Conservation (phyloP, 1,140 invertebrate species). For the Drosophila erecta region DNA sequence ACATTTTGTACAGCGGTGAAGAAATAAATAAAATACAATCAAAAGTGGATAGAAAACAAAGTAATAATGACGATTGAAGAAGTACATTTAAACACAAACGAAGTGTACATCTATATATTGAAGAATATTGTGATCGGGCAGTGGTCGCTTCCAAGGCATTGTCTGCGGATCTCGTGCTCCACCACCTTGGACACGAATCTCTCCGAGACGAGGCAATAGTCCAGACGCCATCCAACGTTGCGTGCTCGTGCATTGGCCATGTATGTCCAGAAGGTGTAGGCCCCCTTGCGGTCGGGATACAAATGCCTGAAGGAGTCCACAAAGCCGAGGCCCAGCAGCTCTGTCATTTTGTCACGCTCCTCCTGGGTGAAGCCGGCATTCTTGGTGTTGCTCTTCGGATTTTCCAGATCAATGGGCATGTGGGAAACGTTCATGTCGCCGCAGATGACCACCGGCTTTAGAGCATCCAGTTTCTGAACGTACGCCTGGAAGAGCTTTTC, state of each 20-base stretch:
- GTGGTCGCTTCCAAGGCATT: constrained; percentile 94
- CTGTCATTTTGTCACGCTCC: constrained; percentile 95
- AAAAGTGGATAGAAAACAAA: not conserved
- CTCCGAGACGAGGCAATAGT: constrained; percentile 97
- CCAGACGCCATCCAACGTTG: constrained; percentile 98
- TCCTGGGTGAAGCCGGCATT: constrained; percentile 98
- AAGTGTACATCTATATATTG: constrained; percentile 84
- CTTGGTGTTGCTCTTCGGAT: constrained; percentile 97
- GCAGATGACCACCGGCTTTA: constrained; percentile 97
- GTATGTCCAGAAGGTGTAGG: constrained; percentile 96
- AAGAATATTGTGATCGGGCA: constrained; percentile 92
- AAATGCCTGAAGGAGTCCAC: constrained; percentile 95
- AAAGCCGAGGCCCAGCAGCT: constrained; percentile 92
- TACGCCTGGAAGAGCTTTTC: constrained; percentile 92
- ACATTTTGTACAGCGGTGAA: not conserved
- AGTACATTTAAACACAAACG: constrained; percentile 6
- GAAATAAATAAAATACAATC: not conserved
- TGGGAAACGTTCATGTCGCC: constrained; percentile 99
- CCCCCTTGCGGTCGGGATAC: constrained; percentile 93
- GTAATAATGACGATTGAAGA: not conserved
- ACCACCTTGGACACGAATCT: constrained; percentile 90
- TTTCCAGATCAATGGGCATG: constrained; percentile 96
- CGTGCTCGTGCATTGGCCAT: constrained; percentile 87
- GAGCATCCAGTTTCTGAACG: constrained; percentile 92
- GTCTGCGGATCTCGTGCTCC: constrained; percentile 91